Percentiles rank a stretch among this genome's conserved stretches.
Conservation (phyloP, 1,140 invertebrate genomes). For the Macrobrachium rosenbergii region DNA sequence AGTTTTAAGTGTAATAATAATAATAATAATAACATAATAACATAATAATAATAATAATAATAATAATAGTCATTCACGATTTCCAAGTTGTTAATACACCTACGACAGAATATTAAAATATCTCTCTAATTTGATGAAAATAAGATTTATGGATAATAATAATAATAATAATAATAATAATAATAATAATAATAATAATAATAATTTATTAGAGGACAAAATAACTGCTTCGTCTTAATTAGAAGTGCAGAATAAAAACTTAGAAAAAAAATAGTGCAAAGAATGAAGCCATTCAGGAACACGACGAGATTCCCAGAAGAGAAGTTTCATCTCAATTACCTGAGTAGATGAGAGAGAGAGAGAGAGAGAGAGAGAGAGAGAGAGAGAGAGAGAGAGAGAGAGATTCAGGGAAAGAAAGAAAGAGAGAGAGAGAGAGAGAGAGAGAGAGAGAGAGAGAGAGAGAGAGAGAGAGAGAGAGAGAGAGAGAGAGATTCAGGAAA, state of each 20-base stretch:
- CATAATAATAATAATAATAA: constrained; percentile 35
- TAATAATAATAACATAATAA: neutral
- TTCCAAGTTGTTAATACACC: no score
- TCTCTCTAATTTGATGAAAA: no score
- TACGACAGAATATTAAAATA: no score
- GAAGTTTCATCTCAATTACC: neutral
- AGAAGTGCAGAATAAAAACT: neutral
- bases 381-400: constrained; percentile 31
- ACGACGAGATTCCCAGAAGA: no score
- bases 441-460: constrained; percentile 32
- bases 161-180: constrained; percentile 35
- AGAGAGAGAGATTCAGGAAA: constrained; percentile 25
- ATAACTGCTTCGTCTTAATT: no score
- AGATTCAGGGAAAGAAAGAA: no score
- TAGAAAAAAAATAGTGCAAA: neutral
- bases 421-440: constrained; percentile 32
- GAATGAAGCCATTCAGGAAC: neutral
- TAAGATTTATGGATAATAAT: neutral
- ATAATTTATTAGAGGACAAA: neutral
- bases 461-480: constrained; percentile 34
- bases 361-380: constrained; percentile 28
- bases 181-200: constrained; percentile 35
- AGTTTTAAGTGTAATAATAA: no score
- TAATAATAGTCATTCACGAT: no score
- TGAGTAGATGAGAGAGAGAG: constrained; percentile 11